These are phyloP conservation scores for Cepphus grylle DNA, from an alignment of 2,113 vertebrate species.

Conservation along the genomic window DNA sequence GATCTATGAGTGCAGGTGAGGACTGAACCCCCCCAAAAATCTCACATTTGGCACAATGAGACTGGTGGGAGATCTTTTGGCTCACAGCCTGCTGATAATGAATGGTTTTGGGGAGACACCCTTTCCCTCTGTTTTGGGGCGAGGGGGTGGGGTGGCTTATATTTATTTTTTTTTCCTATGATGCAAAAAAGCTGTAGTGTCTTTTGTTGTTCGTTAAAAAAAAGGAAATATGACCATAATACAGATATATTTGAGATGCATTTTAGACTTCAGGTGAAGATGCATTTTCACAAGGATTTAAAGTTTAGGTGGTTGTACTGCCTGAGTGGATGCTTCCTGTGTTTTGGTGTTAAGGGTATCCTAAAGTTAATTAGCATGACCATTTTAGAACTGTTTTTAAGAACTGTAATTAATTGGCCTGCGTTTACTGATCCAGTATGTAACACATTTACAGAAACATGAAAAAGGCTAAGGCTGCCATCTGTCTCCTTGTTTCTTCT, in stretches of 20 bases:
- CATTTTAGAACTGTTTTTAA: background rate
- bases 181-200: background rate
- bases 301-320: background rate
- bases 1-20: background rate
- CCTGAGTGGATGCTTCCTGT: background rate
- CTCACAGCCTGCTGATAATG: background rate
- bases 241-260: background rate
- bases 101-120: background rate
- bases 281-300: background rate
- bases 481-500: background rate
- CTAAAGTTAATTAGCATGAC: background rate
- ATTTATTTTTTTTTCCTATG: background rate
- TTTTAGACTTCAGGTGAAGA: background rate
- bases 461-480: background rate
- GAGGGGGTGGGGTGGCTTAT: rapidly evolving
- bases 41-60: background rate
- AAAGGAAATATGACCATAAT: background rate
- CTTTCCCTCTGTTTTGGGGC: background rate
- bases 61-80: background rate
- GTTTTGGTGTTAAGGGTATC: background rate
- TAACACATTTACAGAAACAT: background rate
- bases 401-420: background rate
- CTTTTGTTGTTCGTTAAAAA: background rate
- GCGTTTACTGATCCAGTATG: background rate
- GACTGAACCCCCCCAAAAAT: background rate